phyloP scores from a whole-genome alignment of 1,140 invertebrate genomes.

The Philopotamus ludificatus region DNA sequence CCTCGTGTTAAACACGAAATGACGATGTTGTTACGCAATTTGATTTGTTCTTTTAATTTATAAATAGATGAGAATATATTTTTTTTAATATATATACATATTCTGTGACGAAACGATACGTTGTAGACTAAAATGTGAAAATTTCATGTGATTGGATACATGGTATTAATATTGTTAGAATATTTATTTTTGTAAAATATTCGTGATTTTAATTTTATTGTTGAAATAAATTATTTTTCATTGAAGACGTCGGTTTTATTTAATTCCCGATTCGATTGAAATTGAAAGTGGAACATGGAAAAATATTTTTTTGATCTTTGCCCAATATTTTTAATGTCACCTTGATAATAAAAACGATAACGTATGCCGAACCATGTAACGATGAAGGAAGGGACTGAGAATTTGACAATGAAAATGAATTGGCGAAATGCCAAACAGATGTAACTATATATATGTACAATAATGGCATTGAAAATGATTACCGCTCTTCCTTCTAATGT shows the following conservation, averaged over 20 bases:
- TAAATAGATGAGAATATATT: neutral
- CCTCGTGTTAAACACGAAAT: neutral
- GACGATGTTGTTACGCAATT: no score
- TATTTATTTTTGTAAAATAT: constrained; percentile 15
- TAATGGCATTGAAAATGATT: constrained; percentile 11
- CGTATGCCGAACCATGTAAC: no score
- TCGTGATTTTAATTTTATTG: neutral
- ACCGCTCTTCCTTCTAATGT: neutral
- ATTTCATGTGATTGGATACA: neutral
- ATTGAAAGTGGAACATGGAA: neutral
- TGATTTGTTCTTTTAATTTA: no score
- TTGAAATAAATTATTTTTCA: neutral
- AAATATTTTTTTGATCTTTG: constrained; percentile 3
- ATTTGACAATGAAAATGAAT: constrained; percentile 11
- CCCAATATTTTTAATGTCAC: no score
- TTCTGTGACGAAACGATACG: neutral
- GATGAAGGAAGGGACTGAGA: neutral
- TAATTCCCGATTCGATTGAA: no score
- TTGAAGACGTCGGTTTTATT: no score
- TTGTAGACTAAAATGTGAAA: neutral
- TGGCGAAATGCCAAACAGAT: constrained; percentile 7
- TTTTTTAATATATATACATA: neutral
- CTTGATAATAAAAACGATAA: no score
- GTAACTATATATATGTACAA: neutral
- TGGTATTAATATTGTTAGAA: neutral